Evolutionary conservation across 2,797 vertebrate species (phyloP), one percentile per base, ranked within the genome.

Genomic region (Pelobates cultripes): DNA sequence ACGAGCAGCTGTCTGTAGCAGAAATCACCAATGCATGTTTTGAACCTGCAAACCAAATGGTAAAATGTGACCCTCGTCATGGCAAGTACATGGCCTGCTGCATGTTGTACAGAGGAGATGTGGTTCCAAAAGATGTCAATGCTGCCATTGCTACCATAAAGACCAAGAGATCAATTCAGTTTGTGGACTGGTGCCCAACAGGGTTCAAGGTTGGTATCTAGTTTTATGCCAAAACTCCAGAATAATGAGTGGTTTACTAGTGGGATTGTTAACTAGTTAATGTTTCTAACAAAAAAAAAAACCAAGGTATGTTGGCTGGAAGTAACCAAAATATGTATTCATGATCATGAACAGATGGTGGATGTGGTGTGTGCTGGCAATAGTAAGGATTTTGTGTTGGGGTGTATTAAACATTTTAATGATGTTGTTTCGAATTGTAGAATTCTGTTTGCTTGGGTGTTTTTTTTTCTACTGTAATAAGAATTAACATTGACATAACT

Each of bases 11-110:
- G 0, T 92, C 96, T 0, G 96, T 98, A 57, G 93, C 94, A 0
- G 96, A 97, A 79, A 97, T 98, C 43, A 96, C 97, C 86, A 97
- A 96, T 0, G 85, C 96, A n/a, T 98, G 97, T 86, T 98, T 98
- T 0, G 96, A 98, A 81, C 95, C 95, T 0, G 87, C 95, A 88
- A 98, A 98, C 69, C 96, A 97, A 91, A 97, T 97, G 97, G 96
- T 98, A 14, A 98, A 97, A 43, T 98, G 97, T 0, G 96, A 98
- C 86, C 97, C 28, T 28, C 28, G 28, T 28, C 28, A 28, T 28
- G 28, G 28, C 28, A 28, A 28, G 28, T 28, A 28, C 97, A 4
- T 95, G 94, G 5, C 95, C 95, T 0, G 96, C 96, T 28, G 28
- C 28, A 28, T 28, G 28, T 28, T 28, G 28, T 28, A 28, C 28